Base-by-base conservation (phyloP, 2,888 invertebrate species). In the Nebria brevicollis region DNA sequence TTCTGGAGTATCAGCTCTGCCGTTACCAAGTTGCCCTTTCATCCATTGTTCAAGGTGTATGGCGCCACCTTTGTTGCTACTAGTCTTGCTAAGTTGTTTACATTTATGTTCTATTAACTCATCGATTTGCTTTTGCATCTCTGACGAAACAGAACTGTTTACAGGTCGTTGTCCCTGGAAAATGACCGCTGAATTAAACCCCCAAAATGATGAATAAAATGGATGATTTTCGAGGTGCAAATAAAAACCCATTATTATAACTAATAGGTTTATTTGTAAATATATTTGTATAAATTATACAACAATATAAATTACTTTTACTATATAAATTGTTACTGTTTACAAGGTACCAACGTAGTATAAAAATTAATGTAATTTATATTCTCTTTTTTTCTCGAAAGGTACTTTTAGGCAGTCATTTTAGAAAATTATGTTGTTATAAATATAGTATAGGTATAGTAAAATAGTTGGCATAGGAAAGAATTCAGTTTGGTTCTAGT, bases 21-120 rank as follows among this genome's bases (percentile, higher is more conserved):
- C 83, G 66, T 91, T 90, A 83, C 94, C 94, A 75, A 95, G 91
- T 82, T 95, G 92, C 4, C 94, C 94, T 82, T 94, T 94, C 94
- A 95, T 95, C 95, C 95, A 95, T 85, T 94, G 93, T 83, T 95
- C 94, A 84, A 95, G 89, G 85, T 95, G 95, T 75, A 94, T 88
- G 0, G 94, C 94, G 80, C 94, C 94, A 15, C 94, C 94, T 87
- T 93, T 93, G 85, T 93, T 93, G 66, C 92, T 92, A 84, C 92
- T 92, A 75, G 90, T 90, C 87, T 93, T 93, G 83, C 92, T 92
- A 82, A 93, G 88, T 82, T 92, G 91, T 84, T 92, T 92, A 87
- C 93, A 93, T 86, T 93, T 92, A 86, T 92, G 92, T 86, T 93
- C 93, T 84, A 93, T 93, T 83, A 92, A 87, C 86, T 92, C 91